Conservation (phyloP, 2,888 invertebrate genomes). For the Cosmopolites sordidus region DNA sequence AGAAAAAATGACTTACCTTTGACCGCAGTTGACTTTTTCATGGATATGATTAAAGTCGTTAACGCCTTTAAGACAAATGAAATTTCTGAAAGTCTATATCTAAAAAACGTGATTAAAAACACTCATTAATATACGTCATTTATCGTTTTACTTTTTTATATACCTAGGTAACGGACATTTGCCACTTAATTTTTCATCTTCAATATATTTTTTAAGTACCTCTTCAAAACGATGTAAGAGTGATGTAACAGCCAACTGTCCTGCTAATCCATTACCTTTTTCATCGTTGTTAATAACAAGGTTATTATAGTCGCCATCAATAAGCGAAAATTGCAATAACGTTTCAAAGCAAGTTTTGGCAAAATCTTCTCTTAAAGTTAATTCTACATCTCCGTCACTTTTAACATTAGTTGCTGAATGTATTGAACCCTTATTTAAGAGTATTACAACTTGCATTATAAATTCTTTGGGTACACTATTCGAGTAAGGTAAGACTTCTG, state of each 20-base stretch:
- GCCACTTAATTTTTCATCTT: slow-evolving; percentile 77
- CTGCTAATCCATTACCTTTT: slow-evolving; percentile 56
- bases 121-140: not conserved
- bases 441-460: slow-evolving; percentile 74
- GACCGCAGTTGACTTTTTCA: slow-evolving; percentile 85
- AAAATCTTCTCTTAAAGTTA: slow-evolving; percentile 87
- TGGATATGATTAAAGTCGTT: slow-evolving; percentile 83
- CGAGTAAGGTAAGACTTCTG: slow-evolving; percentile 78
- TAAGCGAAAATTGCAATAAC: slow-evolving; percentile 84
- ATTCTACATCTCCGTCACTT: slow-evolving; percentile 73
- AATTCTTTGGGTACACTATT: slow-evolving; percentile 75
- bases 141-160: too few species aligned
- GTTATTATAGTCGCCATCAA: slow-evolving; percentile 62
- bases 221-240: slow-evolving; percentile 89
- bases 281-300: slow-evolving; percentile 46
- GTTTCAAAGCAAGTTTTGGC: slow-evolving; percentile 96
- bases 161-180: slow-evolving; percentile 82
- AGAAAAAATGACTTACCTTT: slow-evolving; percentile 58
- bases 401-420: slow-evolving; percentile 66
- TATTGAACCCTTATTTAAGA: slow-evolving; percentile 82
- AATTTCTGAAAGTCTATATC: slow-evolving; percentile 91
- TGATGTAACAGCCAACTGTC: slow-evolving; percentile 84
- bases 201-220: slow-evolving; percentile 81
- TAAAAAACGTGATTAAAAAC: slow-evolving; percentile 43
- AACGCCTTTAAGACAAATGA: slow-evolving; percentile 94